Conservation (phyloP, 2,888 invertebrate species). For the Actias luna region DNA sequence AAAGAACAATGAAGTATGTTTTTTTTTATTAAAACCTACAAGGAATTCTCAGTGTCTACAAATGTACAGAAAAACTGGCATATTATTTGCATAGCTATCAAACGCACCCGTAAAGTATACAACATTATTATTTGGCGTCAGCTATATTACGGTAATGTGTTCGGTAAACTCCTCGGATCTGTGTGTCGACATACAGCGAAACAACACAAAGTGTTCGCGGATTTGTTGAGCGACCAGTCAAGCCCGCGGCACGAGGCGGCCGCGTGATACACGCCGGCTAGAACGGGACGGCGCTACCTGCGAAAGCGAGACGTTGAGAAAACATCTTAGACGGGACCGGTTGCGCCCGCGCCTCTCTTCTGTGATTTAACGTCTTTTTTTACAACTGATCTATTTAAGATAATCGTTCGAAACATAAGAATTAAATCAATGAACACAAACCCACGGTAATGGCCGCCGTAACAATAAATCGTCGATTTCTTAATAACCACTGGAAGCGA, state of each 20-base stretch:
- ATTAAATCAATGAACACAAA: slow-evolving; percentile 10
- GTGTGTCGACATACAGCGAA: slow-evolving; percentile 11
- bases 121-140: slow-evolving; percentile 14
- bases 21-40: background rate
- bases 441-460: background rate
- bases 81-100: background rate
- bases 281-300: slow-evolving; percentile 30
- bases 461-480: background rate
- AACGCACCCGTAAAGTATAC: background rate
- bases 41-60: background rate
- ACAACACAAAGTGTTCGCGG: slow-evolving; percentile 11
- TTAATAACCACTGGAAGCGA: background rate
- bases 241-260: slow-evolving; percentile 38
- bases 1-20: background rate
- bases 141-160: slow-evolving; percentile 14
- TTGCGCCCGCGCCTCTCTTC: slow-evolving; percentile 23
- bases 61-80: background rate
- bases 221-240: slow-evolving; percentile 33
- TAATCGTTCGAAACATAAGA: slow-evolving; percentile 9
- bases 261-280: slow-evolving; percentile 41
- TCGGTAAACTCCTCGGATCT: slow-evolving; percentile 12
- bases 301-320: slow-evolving; percentile 49
- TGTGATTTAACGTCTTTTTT: slow-evolving; percentile 42
- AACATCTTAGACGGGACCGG: slow-evolving; percentile 47
- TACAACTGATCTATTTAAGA: slow-evolving; percentile 31